A percentile compares a stretch with the other conserved stretches of the same genome.
Conservation (phyloP, 2,888 invertebrate genomes). For the Phrixothrix hirtus region DNA sequence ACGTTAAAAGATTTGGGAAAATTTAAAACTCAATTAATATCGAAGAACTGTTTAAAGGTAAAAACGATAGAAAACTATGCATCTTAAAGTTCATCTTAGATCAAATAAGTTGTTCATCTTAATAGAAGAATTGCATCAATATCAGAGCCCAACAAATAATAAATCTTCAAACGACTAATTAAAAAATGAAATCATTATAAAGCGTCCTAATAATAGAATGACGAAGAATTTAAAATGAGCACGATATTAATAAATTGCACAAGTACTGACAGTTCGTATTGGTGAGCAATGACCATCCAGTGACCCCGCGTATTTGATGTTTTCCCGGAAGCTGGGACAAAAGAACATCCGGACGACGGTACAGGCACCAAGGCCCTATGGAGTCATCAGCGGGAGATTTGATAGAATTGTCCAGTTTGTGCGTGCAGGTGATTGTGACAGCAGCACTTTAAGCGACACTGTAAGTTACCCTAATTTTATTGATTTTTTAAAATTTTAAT, state of each 20-base stretch:
- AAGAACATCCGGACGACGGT: slow-evolving; percentile 52
- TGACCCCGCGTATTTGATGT: slow-evolving; percentile 55
- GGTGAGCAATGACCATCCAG: slow-evolving; percentile 56
- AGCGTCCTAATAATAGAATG: slow-evolving; percentile 22
- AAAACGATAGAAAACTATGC: no score
- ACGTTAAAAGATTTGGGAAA: no score
- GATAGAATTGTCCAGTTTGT: slow-evolving; percentile 43
- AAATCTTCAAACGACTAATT: slow-evolving; percentile 15
- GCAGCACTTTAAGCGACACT: slow-evolving; percentile 38
- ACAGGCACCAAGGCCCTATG: slow-evolving; percentile 46
- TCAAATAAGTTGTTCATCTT: no score
- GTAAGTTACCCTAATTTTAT: slow-evolving; percentile 34
- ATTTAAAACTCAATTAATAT: no score
- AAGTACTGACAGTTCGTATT: slow-evolving; percentile 35
- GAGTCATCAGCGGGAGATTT: slow-evolving; percentile 23
- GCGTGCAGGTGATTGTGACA: slow-evolving; percentile 50
- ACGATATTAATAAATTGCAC: slow-evolving; percentile 38
- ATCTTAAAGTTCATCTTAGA: no score
- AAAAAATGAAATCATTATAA: slow-evolving; percentile 1
- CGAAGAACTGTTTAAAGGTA: no score
- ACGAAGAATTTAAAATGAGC: slow-evolving; percentile 24
- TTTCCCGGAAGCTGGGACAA: slow-evolving; percentile 58
- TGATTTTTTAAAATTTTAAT: no score
- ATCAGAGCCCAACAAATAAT: no score
- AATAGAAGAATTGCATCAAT: no score